Conservation (phyloP, 2,797 vertebrate genomes). For the Coendou prehensilis region DNA sequence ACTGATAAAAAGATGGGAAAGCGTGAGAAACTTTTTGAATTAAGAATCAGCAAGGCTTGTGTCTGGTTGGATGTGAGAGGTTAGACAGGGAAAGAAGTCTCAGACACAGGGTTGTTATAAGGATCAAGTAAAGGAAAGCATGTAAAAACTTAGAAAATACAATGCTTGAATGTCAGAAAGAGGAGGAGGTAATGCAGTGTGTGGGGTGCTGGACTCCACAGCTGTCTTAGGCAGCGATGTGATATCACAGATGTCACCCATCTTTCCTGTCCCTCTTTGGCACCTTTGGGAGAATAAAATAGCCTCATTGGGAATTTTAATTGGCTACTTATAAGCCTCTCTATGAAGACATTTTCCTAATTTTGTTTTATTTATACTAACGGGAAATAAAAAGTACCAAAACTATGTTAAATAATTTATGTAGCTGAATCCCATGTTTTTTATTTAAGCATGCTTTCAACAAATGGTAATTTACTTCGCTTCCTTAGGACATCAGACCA, state of each 20-base stretch:
- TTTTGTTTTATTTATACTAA: neutral
- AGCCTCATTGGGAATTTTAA: neutral
- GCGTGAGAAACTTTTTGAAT: neutral
- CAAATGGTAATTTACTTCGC: constrained; percentile 6
- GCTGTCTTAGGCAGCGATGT: neutral
- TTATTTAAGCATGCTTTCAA: neutral
- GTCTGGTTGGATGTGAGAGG: neutral
- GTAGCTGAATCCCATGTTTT: neutral
- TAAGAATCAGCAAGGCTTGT: neutral
- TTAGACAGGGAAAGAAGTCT: neutral
- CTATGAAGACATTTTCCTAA: neutral
- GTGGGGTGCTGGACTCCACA: accelerated
- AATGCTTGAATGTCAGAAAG: neutral
- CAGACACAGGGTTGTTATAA: neutral
- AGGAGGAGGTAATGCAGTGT: accelerated
- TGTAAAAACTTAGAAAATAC: neutral
- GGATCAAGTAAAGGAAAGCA: neutral
- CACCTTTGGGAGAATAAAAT: neutral
- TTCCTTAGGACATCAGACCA: neutral
- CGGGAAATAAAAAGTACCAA: neutral
- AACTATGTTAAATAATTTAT: neutral
- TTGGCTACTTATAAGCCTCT: neutral
- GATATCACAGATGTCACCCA: too few species aligned
- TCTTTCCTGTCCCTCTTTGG: neutral
- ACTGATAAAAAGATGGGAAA: neutral